Conservation (phyloP, 2,797 vertebrate species). For the Molossus alvarezi region DNA sequence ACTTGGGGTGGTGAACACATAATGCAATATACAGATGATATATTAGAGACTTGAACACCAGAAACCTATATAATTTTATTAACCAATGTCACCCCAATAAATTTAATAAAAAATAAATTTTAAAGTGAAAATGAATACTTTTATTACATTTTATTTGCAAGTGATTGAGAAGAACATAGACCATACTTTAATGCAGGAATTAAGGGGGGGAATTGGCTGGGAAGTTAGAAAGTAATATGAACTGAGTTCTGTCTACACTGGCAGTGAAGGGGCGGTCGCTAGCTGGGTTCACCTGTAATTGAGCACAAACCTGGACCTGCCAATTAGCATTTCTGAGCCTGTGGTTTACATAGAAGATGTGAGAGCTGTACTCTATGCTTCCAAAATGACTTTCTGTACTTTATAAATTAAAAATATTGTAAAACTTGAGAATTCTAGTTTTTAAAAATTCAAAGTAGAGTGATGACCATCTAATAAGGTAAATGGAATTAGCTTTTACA, state of each 20-base stretch:
- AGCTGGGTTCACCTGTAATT: neutral
- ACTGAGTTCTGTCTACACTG: neutral
- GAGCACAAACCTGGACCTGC: neutral
- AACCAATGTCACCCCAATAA: neutral
- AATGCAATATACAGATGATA: neutral
- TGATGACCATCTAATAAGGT: neutral
- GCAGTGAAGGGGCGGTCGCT: neutral
- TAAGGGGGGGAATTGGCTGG: neutral
- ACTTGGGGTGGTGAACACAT: neutral
- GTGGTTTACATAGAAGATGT: neutral
- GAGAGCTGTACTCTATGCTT: slow-evolving; percentile 10
- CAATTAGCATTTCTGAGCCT: slow-evolving; percentile 36
- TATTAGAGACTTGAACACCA: neutral
- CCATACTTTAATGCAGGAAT: neutral
- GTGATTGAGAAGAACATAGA: neutral
- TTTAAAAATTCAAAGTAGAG: neutral
- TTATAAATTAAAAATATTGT: slow-evolving; percentile 55
- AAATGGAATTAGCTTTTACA: neutral
- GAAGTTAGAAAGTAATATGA: neutral
- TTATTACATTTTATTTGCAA: neutral
- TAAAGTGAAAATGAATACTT: neutral
- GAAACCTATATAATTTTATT: neutral
- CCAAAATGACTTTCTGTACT: neutral
- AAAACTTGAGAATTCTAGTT: slow-evolving; percentile 46
- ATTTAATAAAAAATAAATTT: neutral